Evolutionary conservation across 2,888 invertebrate genomes (phyloP), one percentile per base, ranked within the genome.

Genomic region (Euclidia mi): DNA sequence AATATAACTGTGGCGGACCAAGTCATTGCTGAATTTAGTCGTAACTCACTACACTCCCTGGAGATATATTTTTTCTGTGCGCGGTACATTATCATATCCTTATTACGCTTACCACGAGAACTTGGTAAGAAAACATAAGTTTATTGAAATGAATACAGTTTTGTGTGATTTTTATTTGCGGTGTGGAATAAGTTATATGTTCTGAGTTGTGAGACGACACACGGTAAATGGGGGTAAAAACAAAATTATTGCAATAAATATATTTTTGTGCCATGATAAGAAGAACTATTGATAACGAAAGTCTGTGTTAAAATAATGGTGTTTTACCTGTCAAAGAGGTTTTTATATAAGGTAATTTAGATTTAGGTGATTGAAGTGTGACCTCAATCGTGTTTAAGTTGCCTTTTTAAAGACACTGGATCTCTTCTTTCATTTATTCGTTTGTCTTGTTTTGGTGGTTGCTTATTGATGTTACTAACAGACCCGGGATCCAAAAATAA

Each of bases 61-160:
- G 12, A 41, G 45, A 46, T 53, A 63, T 74, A 61, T 71, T 71
- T 71, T 60, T 71, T 68, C 60, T 65, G 60, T 41, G 32, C 15
- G 37, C 41, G 44, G 48, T 44, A 38, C 46, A 70, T 65, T 73
- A 69, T 62, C 53, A 70, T 73, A 69, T 42, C 34, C 56, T 56
- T 65, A 65, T 50, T 50, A 56, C 35, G 34, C 35, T 43, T 43
- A 37, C n/a, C 43, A 42, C 35, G 35, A 50, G 42, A 50, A 50
- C n/a, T 50, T 31, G 43, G 29, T 29, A 29, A n/a, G 34, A 20
- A 50, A 43, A 50, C 37, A 50, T 37, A 17, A 18, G 17, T 37
- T 37, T 18, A 18, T 50, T 35, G 9, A 29, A 43, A 37, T 43
- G 29, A 43, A 49, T 32, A n/a, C 17, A 17, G 32, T 28, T 15